Base-by-base conservation (phyloP, 2,797 vertebrate species). In the Pangasius larnaudii region DNA sequence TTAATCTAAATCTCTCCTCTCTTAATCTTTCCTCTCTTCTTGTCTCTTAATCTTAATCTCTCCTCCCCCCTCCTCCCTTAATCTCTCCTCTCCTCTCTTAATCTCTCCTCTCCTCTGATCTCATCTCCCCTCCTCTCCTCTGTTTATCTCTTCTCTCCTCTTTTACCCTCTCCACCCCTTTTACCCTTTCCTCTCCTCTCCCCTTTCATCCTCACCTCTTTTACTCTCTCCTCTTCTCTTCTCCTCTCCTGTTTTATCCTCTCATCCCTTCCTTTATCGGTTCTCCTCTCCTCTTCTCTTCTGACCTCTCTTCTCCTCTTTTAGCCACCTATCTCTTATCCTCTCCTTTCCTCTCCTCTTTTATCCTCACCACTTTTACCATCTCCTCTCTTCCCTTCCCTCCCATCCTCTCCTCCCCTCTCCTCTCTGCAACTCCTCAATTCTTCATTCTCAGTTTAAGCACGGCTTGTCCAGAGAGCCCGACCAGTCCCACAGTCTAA, bases 391-490 rank as follows among this genome's bases (percentile, higher is more conserved):
- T 49, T 36, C 80, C 39, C 6, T 0, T 39, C 11, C 6, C n/a
- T 36, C 0, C 36, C 63, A 39, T n/a, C 46, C 1, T 27, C 30
- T 36, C 49, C 19, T 53, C 11, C 71, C 53, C 14, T 72, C n/a
- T 58, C 3, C 8, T 42, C 33, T 56, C 10, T 36, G 42, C 19
- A 11, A 56, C 61, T 84, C 39, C 59, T 53, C 14, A 6, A 30
- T 2, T 61, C 51, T 69, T 92, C 85, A 75, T 92, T 92, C 90
- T 92, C 92, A 90, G 92, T 92, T 88, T 87, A 83, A 88, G 89
- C 53, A 78, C 89, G 78, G 80, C 83, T 22, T 30, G 89, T 75
- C 86, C 88, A 88, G 71, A 84, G 88, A 92, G 86, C 92, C 86
- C 63, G 90, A 89, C 91, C 30, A 27, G 88, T 86, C 86, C 67